Evolutionary conservation across 2,888 invertebrate genomes (phyloP).

Genomic region (Drosophila cyrtoloma): DNA sequence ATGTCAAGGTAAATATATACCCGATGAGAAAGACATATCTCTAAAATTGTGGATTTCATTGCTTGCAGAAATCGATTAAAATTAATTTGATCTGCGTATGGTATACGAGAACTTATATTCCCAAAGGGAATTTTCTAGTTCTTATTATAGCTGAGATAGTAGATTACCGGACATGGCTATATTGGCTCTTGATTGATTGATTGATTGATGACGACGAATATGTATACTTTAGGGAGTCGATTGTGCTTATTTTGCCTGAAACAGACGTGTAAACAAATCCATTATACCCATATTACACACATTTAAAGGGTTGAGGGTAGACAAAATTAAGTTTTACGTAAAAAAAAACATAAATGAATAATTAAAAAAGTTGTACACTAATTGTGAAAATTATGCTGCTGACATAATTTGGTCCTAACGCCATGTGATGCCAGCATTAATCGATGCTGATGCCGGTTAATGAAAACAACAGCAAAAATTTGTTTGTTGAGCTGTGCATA

Average conservation of each 20-base stretch:
- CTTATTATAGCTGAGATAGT: not conserved
- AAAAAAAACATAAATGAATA: not conserved
- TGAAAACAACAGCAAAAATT: slow-evolving; percentile 36
- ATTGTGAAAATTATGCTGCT: slow-evolving; percentile 5
- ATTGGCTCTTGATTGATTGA: not conserved
- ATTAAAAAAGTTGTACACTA: not conserved
- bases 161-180: not conserved
- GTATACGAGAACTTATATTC: not conserved
- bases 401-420: slow-evolving; percentile 26
- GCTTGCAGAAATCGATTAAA: not conserved
- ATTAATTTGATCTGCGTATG: too few species aligned
- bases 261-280: not conserved
- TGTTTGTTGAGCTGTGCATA: slow-evolving; percentile 42
- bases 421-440: slow-evolving; percentile 33
- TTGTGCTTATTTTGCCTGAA: not conserved
- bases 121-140: not conserved
- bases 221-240: not conserved
- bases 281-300: not conserved
- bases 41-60: too few species aligned
- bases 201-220: not conserved
- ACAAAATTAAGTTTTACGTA: not conserved
- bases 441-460: slow-evolving; percentile 38
- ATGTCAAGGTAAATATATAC: too few species aligned
- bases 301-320: not conserved
- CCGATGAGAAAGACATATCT: too few species aligned